Evolutionary conservation across 2,888 invertebrate species (phyloP), one percentile per base, ranked within the genome.

Genomic region (Cataglyphis livida): DNA sequence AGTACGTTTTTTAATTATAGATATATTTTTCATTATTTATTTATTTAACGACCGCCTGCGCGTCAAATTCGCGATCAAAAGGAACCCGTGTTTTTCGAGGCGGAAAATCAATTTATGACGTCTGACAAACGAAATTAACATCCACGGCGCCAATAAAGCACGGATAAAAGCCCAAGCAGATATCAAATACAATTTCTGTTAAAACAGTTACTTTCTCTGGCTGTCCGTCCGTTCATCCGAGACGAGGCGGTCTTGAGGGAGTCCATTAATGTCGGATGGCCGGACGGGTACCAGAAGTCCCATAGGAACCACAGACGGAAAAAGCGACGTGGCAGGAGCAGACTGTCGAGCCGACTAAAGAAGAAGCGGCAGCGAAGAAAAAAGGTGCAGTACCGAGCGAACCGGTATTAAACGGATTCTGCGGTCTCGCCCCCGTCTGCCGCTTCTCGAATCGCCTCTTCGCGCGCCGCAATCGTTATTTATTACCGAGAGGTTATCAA

Each of bases 131-230:
- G 82, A 84, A 88, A 87, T 87, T 87, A 87, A 87, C 86, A 81
- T 54, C 75, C 79, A 62, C 74, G 73, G 59, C 61, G 48, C 83
- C 79, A 35, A 59, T 79, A 32, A 81, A 64, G 9, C 35, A 1
- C 59, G 71, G 78, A 71, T 78, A 71, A 79, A 71, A 79, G 78
- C 44, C 18, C 51, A 44, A 57, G 71, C 71, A 79, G 78, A 79
- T 79, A 90, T 92, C 90, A 91, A 92, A 92, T 87, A 90, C 88
- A 91, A 91, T 91, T 92, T 92, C 89, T 89, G 87, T 90, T 90
- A 89, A 91, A 90, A 87, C 89, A 88, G 92, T 90, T 91, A 91
- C 88, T 88, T 90, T 85, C 88, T 88, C 82, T 85, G 81, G 68
- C 83, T 86, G 89, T 87, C 88, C 88, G 84, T 73, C 84, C 83